Evolutionary conservation across 1,140 invertebrate genomes (phyloP), one percentile per base, ranked within the genome.

Genomic region (Mercenaria mercenaria): DNA sequence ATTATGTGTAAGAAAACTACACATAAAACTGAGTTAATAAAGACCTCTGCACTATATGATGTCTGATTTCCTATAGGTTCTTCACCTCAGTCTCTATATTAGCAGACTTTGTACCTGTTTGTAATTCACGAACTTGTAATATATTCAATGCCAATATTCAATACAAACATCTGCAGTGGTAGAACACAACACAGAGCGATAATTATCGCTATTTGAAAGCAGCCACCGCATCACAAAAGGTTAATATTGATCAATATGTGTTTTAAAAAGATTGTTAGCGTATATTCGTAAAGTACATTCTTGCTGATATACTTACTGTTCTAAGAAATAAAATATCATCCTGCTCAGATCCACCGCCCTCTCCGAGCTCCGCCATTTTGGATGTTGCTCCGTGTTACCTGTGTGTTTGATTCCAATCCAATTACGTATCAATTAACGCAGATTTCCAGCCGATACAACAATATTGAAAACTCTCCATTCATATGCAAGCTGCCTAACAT

Each of bases 301-400:
- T 4, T 59, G 20, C 47, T 26, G 29, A 85, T 26, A 56, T 56
- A 93, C 93, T 94, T 90, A 94, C 93, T 82, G 93, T 94, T 89
- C 93, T 88, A n/a, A 94, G 91, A 84, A 94, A 94, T 34, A 91
- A 94, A 82, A 93, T 90, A 91, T 93, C 93, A 90, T 94, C 93
- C 89, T 94, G 93, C 88, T 94, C 93, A 10, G 92, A 91, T 67
- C 92, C 90, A 23, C 92, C 93, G 34, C 91, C 91, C 72, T 93
- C 93, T 13, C 91, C 91, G 10, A 88, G 74, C 74, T 93, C 93
- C 91, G 93, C 93, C 93, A 94, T 94, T 56, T 93, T 93, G 90
- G 67, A 77, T 81, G 29, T 59, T 59, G 39, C 0, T 26, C 6
- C 29, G 39, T 0, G n/a, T 43, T 87, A 87, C 85, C 85, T 87